Evolutionary conservation across 2,888 invertebrate species (phyloP).

Genomic region (Allolobophora icterica): DNA sequence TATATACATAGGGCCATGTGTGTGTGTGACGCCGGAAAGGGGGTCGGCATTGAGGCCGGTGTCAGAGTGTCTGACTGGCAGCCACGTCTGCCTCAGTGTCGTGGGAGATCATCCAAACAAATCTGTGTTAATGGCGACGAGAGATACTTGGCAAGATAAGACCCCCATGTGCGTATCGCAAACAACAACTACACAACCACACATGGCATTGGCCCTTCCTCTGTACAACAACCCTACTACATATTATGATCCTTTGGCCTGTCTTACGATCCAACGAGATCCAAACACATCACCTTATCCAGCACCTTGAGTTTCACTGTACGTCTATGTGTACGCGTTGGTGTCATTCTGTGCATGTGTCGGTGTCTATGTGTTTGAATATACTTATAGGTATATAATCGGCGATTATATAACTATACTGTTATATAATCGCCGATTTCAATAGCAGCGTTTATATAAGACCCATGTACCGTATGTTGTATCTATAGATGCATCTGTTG

Average conservation of each 20-base stretch:
- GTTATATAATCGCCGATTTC: not conserved
- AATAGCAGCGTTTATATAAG: not conserved
- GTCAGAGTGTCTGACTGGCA: conserved; percentile 1
- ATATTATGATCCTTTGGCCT: too few species aligned
- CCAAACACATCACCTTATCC: not conserved
- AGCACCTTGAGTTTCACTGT: not conserved
- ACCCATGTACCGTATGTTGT: not conserved
- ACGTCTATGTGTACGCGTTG: not conserved
- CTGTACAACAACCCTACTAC: too few species aligned
- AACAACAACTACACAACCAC: not conserved
- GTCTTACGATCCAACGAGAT: not conserved
- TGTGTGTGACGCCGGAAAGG: not conserved
- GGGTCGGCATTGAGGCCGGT: not conserved
- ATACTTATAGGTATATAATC: not conserved
- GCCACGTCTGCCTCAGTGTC: not conserved
- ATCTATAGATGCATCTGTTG: not conserved
- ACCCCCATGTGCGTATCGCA: not conserved
- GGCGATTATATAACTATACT: not conserved
- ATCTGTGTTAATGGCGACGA: not conserved
- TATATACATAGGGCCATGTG: not conserved
- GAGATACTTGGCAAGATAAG: not conserved
- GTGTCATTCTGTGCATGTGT: not conserved
- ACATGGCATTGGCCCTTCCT: too few species aligned
- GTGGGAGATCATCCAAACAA: not conserved
- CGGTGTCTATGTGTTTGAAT: not conserved